Conservation (phyloP, 2,888 invertebrate genomes). For the Drosophila yooni region DNA sequence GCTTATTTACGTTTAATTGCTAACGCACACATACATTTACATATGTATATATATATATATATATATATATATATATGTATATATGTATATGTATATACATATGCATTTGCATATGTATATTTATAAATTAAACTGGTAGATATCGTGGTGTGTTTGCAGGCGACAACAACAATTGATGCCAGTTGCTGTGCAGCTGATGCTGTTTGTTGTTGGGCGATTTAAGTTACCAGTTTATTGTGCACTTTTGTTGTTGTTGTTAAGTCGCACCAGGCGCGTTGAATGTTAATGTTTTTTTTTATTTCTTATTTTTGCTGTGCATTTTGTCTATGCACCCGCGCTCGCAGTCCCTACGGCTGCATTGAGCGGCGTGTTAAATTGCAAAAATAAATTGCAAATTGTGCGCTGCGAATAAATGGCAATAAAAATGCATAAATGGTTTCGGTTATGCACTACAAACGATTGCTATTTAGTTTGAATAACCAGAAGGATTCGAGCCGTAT, state of each 20-base stretch:
- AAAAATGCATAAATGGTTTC: conserved; percentile 77
- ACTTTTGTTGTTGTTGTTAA: conserved; percentile 74
- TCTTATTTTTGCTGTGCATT: conserved; percentile 1
- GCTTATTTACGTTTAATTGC: conserved; percentile 83
- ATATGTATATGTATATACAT: conserved; percentile 15
- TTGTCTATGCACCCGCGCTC: conserved; percentile 25
- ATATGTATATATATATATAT: conserved; percentile 14
- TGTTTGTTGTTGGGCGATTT: conserved; percentile 62
- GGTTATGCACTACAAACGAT: conserved; percentile 66
- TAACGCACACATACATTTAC: conserved; percentile 56
- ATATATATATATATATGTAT: background rate
- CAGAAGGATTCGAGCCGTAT: conserved; percentile 48
- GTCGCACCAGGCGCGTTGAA: conserved; percentile 49
- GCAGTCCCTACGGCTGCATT: conserved; percentile 19
- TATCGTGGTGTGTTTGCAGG: conserved; percentile 16
- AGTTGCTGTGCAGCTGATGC: conserved; percentile 33
- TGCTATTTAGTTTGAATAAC: conserved; percentile 57
- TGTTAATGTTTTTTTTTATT: conserved; percentile 13
- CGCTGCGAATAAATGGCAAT: conserved; percentile 76
- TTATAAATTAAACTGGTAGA: conserved; percentile 21
- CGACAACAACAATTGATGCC: conserved; percentile 44
- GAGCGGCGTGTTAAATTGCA: conserved; percentile 77
- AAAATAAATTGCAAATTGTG: conserved; percentile 79
- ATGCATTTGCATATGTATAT: conserved; percentile 18
- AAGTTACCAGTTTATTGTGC: conserved; percentile 77